phyloP scores from a whole-genome alignment of 2,797 vertebrate genomes.

The Nyctalus aviator region DNA sequence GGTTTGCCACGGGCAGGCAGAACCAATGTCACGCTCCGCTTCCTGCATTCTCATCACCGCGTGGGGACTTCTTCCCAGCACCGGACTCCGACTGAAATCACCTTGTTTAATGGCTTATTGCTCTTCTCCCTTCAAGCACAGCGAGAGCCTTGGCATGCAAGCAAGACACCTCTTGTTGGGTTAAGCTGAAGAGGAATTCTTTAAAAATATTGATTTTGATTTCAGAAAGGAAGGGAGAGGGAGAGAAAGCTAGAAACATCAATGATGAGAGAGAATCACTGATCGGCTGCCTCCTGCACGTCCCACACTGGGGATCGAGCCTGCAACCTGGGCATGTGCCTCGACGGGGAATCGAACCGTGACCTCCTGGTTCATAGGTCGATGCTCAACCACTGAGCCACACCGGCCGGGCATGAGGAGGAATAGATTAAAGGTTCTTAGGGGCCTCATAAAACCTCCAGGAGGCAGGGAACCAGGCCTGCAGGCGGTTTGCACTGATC shows the following conservation, averaged over 20 bases:
- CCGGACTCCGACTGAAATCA: neutral
- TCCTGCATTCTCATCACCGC: constrained; percentile 82
- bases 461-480: neutral
- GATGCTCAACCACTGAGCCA: no score
- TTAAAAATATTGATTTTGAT: no score
- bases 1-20: constrained; percentile 90
- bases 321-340: no score
- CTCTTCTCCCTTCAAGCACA: neutral
- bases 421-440: neutral
- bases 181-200: neutral
- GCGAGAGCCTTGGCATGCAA: neutral
- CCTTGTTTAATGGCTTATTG: neutral
- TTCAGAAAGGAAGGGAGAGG: no score
- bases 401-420: no score
- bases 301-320: no score
- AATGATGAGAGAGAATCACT: no score
- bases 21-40: constrained; percentile 90
- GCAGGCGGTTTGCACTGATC: neutral
- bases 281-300: no score
- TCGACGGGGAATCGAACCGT: no score
- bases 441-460: neutral
- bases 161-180: neutral
- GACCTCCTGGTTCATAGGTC: no score
- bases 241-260: no score
- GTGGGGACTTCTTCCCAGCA: neutral